Evolutionary conservation across 2,113 vertebrate genomes (phyloP).

Genomic region (Pelodiscus sinensis): DNA sequence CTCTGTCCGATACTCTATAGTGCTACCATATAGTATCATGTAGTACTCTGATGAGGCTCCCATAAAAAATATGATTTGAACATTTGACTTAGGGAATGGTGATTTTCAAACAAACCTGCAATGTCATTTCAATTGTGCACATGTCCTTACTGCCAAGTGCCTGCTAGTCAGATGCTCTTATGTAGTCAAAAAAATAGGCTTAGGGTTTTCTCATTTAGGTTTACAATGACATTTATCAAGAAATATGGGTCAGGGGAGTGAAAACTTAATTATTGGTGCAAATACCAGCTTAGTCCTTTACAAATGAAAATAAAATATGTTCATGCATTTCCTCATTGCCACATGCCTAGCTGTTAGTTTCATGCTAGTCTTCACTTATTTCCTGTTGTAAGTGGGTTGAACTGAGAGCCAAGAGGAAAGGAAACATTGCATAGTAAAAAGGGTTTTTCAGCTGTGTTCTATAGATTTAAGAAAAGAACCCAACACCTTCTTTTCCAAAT

Average conservation of each 20-base stretch:
- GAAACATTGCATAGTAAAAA: slow-evolving; percentile 40
- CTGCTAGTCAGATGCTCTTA: neutral
- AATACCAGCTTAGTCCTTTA: neutral
- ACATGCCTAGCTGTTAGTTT: slow-evolving; percentile 47
- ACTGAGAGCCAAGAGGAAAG: slow-evolving; percentile 25
- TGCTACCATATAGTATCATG: neutral
- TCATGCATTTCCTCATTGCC: slow-evolving; percentile 53
- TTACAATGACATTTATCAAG: slow-evolving; percentile 38
- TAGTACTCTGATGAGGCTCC: neutral
- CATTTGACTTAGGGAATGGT: neutral
- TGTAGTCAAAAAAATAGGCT: slow-evolving; percentile 2
- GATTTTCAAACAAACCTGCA: neutral
- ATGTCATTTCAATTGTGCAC: neutral
- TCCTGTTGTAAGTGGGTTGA: slow-evolving; percentile 51
- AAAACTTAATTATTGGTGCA: neutral
- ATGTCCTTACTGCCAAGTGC: neutral
- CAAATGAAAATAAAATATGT: slow-evolving; percentile 42
- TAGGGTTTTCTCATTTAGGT: neutral
- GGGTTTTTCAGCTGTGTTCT: slow-evolving; percentile 26
- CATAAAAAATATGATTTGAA: neutral
- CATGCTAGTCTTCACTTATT: slow-evolving; percentile 57
- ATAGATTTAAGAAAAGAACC: slow-evolving; percentile 37
- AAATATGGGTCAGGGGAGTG: slow-evolving; percentile 5
- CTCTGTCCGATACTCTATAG: neutral
- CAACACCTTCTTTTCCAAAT: neutral